Conservation (phyloP, 1,140 invertebrate species). For the Leguminivora glycinivorella region DNA sequence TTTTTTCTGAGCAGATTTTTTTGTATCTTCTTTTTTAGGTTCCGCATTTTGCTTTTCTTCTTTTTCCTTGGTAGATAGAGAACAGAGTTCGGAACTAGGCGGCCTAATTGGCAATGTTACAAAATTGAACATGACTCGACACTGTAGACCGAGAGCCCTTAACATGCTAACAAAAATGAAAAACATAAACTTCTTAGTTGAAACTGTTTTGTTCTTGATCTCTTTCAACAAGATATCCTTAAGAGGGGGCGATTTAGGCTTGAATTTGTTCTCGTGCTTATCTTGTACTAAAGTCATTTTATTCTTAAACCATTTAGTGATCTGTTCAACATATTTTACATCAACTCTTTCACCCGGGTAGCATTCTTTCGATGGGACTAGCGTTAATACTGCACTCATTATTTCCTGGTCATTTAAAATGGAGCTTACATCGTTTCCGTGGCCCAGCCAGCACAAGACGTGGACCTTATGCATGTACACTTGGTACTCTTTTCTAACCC, state of each 20-base stretch:
- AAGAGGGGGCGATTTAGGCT: conserved; percentile 69
- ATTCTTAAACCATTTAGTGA: conserved; percentile 87
- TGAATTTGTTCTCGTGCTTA: conserved; percentile 70
- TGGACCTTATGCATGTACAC: conserved; percentile 92
- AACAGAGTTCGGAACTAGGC: conserved; percentile 79
- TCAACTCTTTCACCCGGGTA: conserved; percentile 87
- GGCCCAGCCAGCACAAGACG: conserved; percentile 89
- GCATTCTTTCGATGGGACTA: conserved; percentile 84
- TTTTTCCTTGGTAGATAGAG: conserved; percentile 76
- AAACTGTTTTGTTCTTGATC: conserved; percentile 82
- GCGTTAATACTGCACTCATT: conserved; percentile 84
- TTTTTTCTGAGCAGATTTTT: conserved; percentile 38
- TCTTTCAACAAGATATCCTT: conserved; percentile 79
- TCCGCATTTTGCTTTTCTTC: conserved; percentile 46
- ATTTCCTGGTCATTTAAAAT: conserved; percentile 84
- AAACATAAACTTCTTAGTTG: conserved; percentile 84
- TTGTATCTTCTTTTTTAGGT: conserved; percentile 41
- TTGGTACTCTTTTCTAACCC: conserved; percentile 87
- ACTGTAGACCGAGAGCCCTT: conserved; percentile 88
- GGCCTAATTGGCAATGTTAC: conserved; percentile 82
- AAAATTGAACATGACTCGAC: conserved; percentile 87
- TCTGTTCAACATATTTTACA: conserved; percentile 87
- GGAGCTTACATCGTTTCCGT: conserved; percentile 89
- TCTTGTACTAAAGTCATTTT: conserved; percentile 80
- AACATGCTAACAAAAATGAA: conserved; percentile 88